Base-by-base conservation (phyloP, 2,797 vertebrate species). In the Schizothorax lantsangensis region DNA sequence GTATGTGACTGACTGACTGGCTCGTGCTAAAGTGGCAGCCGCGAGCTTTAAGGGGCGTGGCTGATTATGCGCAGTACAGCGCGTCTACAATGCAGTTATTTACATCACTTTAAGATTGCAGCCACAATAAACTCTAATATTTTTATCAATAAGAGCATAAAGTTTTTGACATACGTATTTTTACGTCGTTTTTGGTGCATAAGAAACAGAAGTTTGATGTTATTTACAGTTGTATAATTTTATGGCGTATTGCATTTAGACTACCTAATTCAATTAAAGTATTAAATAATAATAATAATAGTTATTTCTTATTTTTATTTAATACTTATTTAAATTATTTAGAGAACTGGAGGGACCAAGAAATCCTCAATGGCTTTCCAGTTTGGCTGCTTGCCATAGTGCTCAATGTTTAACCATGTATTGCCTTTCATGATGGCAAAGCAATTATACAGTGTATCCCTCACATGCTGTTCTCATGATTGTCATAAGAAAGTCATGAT, bases 1-100 rank as follows among this genome's bases (percentile, higher is more conserved):
- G 19, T 33, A 2, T 38, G 30, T n/a, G 12, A 79, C 11, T 17
- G 4, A 74, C 52, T 45, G 75, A 64, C 15, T 23, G 36, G 6
- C 66, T 59, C n/a, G 78, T 5, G 84, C 69, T 86, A 36, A 62
- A 52, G 9, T 9, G 40, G 21, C 75, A 49, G 40, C 4, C 59
- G 38, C 11, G 82, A 62, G 78, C 54, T 81, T 45, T 38, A 17
- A 81, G 84, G 78, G 84, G 84, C 84, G 84, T 86, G 84, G 68
- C 84, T 45, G 75, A 72, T 33, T 59, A 12, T 79, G 84, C 84
- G 84, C 84, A 72, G 38, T 72, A 6, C 17, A 49, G 43, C 19
- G 43, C 43, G 45, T 17, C 36, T 36, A 9, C 23, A 30, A 62
- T 45, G 36, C 52, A 45, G 52, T 47, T 64, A n/a, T 47, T 66